Evolutionary conservation across 2,113 vertebrate species (phyloP), one percentile per base, ranked within the genome.

Genomic region (Pseudorectes ferrugineus): DNA sequence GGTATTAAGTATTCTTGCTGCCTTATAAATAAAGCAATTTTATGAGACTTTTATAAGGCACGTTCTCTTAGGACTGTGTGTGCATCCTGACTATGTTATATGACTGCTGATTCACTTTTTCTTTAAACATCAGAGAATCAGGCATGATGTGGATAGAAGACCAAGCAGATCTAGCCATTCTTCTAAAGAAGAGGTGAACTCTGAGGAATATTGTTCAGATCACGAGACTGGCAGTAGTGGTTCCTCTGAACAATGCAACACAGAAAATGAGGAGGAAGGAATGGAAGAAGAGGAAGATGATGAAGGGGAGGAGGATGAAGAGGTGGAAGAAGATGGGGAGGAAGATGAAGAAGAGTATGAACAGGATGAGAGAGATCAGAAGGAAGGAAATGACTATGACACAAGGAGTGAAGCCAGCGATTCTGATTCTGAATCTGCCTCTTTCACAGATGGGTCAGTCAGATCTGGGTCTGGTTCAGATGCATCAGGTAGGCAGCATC

Each of bases 351-450:
- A 98, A 24, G 98, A 98, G 8, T 99, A 99, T 51, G 99, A 99
- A 94, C 98, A 98, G 19, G 99, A 99, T 57, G 99, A 99, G 45
- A 96, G 98, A 96, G 94, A 99, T 97, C 96, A 98, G 84, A 98
- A 98, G 85, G 98, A 99, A 80, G 98, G 97, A 79, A 98, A 98
- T 38, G 99, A 99, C 97, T 99, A 99, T 26, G 99, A 99, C 85
- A 99, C 99, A 4, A 98, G 99, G 76, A 99, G 99, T 54, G 99
- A 99, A 96, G 99, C 99, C 59, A 99, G 99, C 0, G 99, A 99
- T 96, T 99, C 99, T 6, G 99, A 98, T 54, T 99, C 99, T 19
- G 99, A 99, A 84, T 99, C 99, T 0, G 98, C 99, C 70, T 99
- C 99, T 72, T 99, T 99, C 97, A 99, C 99, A 24, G 99, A 99